These are phyloP conservation scores for Zoanthus gigantus DNA, from an alignment of 92 coral and sea anemone genomes.

Conservation along the genomic window DNA sequence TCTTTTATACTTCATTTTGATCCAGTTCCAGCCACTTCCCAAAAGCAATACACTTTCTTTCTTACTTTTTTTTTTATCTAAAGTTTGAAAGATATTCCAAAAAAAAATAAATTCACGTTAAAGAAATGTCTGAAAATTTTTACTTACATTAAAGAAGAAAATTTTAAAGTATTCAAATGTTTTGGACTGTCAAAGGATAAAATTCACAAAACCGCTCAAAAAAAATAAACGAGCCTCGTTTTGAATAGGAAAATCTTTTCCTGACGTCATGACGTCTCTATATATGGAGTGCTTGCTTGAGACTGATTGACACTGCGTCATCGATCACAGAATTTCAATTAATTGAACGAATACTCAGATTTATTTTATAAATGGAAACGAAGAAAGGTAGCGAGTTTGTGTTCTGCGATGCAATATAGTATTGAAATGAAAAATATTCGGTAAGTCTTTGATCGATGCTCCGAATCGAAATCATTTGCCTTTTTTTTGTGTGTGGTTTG, in stretches of 20 bases:
- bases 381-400: not conserved
- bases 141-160: not conserved
- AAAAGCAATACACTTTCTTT: not conserved
- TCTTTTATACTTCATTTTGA: too few species aligned
- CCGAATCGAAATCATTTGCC: not conserved
- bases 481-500: not conserved
- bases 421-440: constrained; percentile 4
- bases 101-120: not conserved
- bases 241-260: not conserved
- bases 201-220: too few species aligned
- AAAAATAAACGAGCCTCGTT: constrained; percentile 22
- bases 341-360: not conserved
- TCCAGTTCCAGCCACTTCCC: not conserved
- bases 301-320: constrained; percentile 18
- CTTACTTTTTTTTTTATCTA: not conserved
- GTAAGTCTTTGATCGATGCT: not conserved
- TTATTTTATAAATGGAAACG: constrained; percentile 16
- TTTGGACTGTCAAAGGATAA: too few species aligned
- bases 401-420: not conserved
- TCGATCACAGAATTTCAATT: not conserved
- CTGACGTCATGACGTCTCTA: constrained; percentile 19
- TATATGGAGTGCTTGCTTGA: constrained; percentile 24
- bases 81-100: not conserved
- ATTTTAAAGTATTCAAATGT: too few species aligned
- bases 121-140: not conserved